Evolutionary conservation across 2,797 vertebrate species (phyloP).

Genomic region (Neomorphus geoffroyi): DNA sequence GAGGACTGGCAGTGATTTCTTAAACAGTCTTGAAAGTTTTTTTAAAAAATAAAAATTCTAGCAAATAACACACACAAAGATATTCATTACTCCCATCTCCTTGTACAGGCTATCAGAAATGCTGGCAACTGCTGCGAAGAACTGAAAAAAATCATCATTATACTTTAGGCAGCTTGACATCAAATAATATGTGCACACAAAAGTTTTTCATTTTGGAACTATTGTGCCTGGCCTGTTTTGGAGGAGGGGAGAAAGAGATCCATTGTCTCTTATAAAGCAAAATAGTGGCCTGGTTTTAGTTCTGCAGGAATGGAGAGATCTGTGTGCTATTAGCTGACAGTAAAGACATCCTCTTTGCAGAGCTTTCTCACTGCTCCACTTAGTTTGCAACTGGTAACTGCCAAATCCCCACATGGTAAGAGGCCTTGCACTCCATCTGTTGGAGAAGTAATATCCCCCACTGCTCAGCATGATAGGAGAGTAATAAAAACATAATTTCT

Average conservation of each 20-base stretch:
- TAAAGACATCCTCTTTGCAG: conserved; percentile 40
- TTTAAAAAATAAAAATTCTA: background rate
- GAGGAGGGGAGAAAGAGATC: conserved; percentile 50
- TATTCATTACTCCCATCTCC: conserved; percentile 8
- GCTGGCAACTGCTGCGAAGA: conserved; percentile 29
- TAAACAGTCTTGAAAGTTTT: background rate
- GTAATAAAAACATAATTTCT: conserved; percentile 59
- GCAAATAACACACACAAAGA: background rate
- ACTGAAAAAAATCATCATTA: conserved; percentile 51
- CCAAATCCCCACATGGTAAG: conserved; percentile 37
- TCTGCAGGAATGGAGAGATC: conserved; percentile 31
- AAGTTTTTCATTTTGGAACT: conserved; percentile 48
- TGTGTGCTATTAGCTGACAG: conserved; percentile 28
- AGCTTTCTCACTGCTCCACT: conserved; percentile 17
- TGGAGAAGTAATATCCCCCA: conserved; percentile 32
- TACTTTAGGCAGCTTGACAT: conserved; percentile 35
- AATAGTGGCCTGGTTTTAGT: conserved; percentile 45
- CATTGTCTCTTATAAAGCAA: conserved; percentile 53
- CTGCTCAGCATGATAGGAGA: conserved; percentile 53
- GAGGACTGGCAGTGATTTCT: conserved; percentile 36
- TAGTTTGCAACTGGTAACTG: conserved; percentile 46
- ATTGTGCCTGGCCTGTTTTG: conserved; percentile 34
- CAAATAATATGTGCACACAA: background rate
- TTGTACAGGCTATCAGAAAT: conserved; percentile 34
- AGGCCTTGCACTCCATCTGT: conserved; percentile 59